These are phyloP conservation scores for Melipona quadrifasciata DNA, from an alignment of 1,140 invertebrate genomes.

Conservation along the genomic window DNA sequence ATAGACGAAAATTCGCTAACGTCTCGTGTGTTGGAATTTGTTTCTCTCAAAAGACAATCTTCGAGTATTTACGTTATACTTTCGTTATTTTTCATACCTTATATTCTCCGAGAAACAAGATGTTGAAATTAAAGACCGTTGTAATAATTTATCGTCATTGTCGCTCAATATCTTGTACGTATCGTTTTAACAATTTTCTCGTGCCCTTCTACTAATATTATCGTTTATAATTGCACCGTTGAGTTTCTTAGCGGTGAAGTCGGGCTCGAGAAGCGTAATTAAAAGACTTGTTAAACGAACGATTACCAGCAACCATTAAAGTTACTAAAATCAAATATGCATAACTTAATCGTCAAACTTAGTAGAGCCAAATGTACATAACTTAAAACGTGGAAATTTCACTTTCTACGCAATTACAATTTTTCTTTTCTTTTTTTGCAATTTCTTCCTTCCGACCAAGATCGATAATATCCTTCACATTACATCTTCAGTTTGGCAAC, in stretches of 20 bases:
- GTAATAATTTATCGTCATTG: not conserved
- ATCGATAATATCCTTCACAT: not conserved
- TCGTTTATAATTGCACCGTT: not conserved
- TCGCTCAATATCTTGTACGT: not conserved
- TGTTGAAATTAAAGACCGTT: not conserved
- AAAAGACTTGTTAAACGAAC: not conserved
- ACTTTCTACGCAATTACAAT: not conserved
- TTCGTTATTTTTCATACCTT: not conserved
- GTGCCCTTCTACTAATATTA: not conserved
- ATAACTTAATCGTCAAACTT: not conserved
- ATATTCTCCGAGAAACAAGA: too few relatives aligned
- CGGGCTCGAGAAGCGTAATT: not conserved
- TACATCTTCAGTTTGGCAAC: not conserved
- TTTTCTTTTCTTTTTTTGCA: too few relatives aligned
- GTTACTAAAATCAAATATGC: constrained; percentile 16
- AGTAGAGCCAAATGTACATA: constrained; percentile 10
- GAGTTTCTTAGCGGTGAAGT: not conserved
- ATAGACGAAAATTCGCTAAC: not conserved
- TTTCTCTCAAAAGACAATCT: not conserved
- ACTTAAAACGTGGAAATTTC: not conserved
- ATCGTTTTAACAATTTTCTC: not conserved
- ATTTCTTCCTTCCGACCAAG: not conserved
- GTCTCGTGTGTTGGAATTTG: not conserved
- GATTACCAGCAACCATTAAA: not conserved
- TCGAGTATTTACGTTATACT: not conserved